These are phyloP conservation scores for Cavia porcellus DNA, from an alignment of 2,113 vertebrate species.

Conservation along the genomic window DNA sequence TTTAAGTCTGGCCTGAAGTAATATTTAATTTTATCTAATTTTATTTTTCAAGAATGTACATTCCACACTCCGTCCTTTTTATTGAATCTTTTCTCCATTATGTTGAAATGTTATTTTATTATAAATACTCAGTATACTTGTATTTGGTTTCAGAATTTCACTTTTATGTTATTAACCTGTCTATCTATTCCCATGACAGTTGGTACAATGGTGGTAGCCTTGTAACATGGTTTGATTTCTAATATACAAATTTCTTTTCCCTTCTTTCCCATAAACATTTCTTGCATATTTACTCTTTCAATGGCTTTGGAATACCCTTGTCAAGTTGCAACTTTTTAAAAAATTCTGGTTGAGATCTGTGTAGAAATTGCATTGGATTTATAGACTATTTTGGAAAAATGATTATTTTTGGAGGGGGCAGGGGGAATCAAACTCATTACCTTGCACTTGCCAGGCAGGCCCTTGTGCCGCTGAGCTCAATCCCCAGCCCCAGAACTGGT, in stretches of 20 bases:
- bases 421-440: no score
- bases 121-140: not conserved
- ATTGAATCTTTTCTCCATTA: constrained; percentile 30
- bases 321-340: not conserved
- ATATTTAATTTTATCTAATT: not conserved
- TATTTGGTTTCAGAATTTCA: not conserved
- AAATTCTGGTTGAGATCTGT: not conserved
- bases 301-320: not conserved
- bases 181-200: not conserved
- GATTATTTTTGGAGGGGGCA: no score
- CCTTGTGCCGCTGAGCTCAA: no score
- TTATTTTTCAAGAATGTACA: not conserved
- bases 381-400: not conserved
- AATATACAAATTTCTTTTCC: not conserved
- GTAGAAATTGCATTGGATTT: not conserved
- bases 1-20: constrained; percentile 41
- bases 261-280: not conserved
- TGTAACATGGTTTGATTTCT: not conserved
- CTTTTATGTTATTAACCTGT: not conserved
- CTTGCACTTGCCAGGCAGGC: no score
- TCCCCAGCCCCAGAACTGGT: not conserved
- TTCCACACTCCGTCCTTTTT: not conserved
- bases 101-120: constrained; percentile 8
- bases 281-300: not conserved
- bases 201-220: not conserved